Base-by-base conservation (phyloP, 2,888 invertebrate genomes). In the Dione juno region DNA sequence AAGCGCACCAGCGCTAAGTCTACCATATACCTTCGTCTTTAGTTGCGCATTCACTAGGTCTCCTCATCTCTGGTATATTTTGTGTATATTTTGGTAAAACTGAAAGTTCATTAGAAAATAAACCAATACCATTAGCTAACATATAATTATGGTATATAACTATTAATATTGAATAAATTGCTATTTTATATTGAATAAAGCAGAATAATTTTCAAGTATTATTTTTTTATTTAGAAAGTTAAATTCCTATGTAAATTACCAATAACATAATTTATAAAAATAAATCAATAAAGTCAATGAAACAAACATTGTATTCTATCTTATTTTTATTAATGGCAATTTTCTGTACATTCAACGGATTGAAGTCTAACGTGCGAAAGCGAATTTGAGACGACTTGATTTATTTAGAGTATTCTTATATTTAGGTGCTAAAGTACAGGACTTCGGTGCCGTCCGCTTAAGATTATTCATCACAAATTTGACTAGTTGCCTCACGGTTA, bases 291-390 rank as follows among this genome's bases (percentile, higher is more conserved):
- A 37, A 11, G 9, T 19, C n/a, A 64, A 35, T 64, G 8, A 64
- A 64, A 64, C 50, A 64, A 61, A 61, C 16, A 16, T 57, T 50
- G 14, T 52, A 50, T 14, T 64, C 48, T 64, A 52, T 52, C 16
- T 37, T 50, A 50, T 40, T 52, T 64, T 64, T 64, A 64, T 64
- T 64, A 11, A 64, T 64, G 64, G 50, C 64, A 40, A 40, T 52
- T 64, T 50, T 63, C 50, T 40, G 64, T 64, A 64, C 64, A 64
- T 52, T 37, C 37, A 50, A 50, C 40, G 28, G 37, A 50, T 64
- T 50, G 50, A 64, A 64, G 19, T 50, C 50, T 64, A 64, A 61
- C 48, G 64, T 64, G 64, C 64, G 16, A 64, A 64, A 64, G 64
- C 64, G 50, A 64, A 64, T 50, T 43, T 64, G 50, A 64, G 40